phyloP scores from a whole-genome alignment of 2,113 vertebrate genomes.

The Promerops cafer region DNA sequence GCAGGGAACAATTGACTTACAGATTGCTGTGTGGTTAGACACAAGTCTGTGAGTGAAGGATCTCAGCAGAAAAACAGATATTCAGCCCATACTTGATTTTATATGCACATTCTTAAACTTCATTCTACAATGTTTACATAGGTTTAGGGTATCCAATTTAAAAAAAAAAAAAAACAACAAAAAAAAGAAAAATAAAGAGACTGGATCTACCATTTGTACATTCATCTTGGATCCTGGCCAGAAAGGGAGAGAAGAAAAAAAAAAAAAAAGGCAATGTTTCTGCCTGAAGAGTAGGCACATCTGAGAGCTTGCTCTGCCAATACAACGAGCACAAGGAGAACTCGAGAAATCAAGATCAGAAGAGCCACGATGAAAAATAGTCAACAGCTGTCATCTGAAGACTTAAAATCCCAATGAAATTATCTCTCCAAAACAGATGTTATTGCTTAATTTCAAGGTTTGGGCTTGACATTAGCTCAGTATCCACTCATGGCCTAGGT shows the following conservation, averaged over 20 bases:
- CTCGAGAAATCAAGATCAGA: not conserved
- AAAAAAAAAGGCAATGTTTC: not conserved
- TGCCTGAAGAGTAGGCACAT: rapidly evolving
- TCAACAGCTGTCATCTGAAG: not conserved
- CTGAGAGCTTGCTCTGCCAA: not conserved
- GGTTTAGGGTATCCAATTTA: not conserved
- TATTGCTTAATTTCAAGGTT: not conserved
- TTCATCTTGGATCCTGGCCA: not conserved
- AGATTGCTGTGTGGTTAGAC: not conserved
- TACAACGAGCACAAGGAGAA: not conserved
- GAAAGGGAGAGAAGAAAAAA: not conserved
- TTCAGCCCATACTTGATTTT: not conserved
- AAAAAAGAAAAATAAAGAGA: not conserved
- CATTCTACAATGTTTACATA: not conserved
- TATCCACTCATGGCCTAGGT: not conserved
- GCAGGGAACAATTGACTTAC: not conserved
- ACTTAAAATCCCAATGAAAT: not conserved
- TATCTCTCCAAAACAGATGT: not conserved
- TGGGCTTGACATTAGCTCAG: not conserved
- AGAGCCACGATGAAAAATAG: not conserved
- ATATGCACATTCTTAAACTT: not conserved
- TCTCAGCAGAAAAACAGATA: not conserved
- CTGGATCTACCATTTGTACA: not conserved
- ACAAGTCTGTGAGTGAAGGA: not conserved
- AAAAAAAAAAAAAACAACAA: not conserved